phyloP scores from a whole-genome alignment of 2,888 invertebrate species.

The Pherbina coryleti region DNA sequence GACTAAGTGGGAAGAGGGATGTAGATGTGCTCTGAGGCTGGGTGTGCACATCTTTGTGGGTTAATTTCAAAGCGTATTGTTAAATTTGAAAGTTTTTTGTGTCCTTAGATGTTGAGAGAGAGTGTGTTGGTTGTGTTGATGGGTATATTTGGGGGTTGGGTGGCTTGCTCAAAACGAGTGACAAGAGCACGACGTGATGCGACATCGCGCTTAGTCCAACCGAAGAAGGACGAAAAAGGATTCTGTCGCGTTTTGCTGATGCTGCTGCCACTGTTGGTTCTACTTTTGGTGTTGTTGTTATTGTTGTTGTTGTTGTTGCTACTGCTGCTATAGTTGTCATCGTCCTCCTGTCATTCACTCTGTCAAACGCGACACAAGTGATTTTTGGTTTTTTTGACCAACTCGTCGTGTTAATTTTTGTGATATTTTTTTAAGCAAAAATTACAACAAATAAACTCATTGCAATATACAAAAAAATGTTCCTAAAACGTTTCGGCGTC shows the following conservation, averaged over 20 bases:
- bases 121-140: neutral
- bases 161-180: neutral
- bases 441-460: conserved; percentile 39
- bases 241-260: conserved; percentile 59
- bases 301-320: conserved; percentile 34
- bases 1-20: neutral
- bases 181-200: conserved; percentile 42
- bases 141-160: neutral
- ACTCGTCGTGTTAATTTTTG: conserved; percentile 50
- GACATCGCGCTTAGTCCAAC: conserved; percentile 17
- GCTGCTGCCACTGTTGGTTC: conserved; percentile 5
- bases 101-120: neutral
- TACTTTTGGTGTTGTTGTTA: conserved; percentile 26
- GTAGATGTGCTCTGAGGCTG: neutral
- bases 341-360: conserved; percentile 54
- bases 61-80: conserved; percentile 22
- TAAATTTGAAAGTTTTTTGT: conserved; percentile 23
- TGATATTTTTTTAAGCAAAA: conserved; percentile 52
- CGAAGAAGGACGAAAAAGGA: conserved; percentile 22
- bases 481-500: conserved; percentile 42
- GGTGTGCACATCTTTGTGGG: conserved; percentile 12
- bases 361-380: conserved; percentile 64
- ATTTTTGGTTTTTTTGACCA: conserved; percentile 61
- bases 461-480: conserved; percentile 47
- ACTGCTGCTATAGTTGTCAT: conserved; percentile 27